phyloP scores from a whole-genome alignment of 2,113 vertebrate genomes.

The Ictidomys tridecemlineatus region DNA sequence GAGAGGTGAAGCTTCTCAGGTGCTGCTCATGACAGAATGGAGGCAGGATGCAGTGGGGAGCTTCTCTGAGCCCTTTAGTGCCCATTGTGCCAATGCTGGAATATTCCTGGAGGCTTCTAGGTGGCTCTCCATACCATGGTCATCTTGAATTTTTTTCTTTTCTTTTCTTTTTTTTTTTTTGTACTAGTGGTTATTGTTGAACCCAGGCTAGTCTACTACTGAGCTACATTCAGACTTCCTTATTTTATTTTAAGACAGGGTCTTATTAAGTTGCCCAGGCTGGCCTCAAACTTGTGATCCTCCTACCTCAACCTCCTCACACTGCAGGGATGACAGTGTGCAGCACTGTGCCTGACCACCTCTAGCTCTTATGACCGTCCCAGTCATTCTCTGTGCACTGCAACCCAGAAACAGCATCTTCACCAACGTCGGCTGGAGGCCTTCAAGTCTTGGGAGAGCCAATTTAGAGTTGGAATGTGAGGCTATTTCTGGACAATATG shows the following conservation, averaged over 20 bases:
- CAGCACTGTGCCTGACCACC: neutral
- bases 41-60: neutral
- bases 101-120: neutral
- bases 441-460: neutral
- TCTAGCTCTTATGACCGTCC: neutral
- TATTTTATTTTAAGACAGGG: neutral
- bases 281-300: neutral
- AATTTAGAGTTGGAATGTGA: slow-evolving; percentile 48
- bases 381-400: neutral
- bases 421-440: neutral
- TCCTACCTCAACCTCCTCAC: neutral
- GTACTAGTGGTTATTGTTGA: neutral
- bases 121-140: neutral
- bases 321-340: neutral
- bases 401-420: neutral
- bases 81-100: neutral
- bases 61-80: accelerated
- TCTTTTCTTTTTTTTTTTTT: neutral
- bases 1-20: neutral
- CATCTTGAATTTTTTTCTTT: neutral
- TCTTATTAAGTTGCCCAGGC: neutral
- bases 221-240: neutral
- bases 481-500: slow-evolving; percentile 76
- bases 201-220: neutral
- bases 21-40: neutral